phyloP scores from a whole-genome alignment of 2,113 vertebrate species.

The Marmota flaviventris region DNA sequence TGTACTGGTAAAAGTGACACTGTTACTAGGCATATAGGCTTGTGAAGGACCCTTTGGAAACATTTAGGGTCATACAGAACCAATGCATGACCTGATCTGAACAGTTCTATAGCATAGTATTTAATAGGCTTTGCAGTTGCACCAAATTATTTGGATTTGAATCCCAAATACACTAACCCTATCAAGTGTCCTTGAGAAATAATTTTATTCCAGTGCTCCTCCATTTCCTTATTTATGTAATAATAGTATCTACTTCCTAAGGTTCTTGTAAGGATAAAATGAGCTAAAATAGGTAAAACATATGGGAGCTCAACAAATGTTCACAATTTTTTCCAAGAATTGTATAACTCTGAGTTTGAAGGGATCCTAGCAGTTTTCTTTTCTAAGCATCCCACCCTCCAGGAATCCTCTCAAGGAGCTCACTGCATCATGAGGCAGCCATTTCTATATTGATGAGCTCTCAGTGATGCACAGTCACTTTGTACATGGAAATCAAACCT shows the following conservation, averaged over 20 bases:
- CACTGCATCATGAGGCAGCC: neutral
- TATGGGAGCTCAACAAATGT: constrained; percentile 45
- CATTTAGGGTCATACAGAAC: neutral
- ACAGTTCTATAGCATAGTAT: neutral
- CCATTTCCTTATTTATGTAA: constrained; percentile 51
- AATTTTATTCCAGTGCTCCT: neutral
- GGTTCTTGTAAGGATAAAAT: constrained; percentile 54
- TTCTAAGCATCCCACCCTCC: constrained; percentile 22
- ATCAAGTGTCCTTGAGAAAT: constrained; percentile 16
- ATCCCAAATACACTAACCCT: constrained; percentile 2
- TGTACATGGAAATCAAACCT: constrained; percentile 12
- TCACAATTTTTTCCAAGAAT: constrained; percentile 57
- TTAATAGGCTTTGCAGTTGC: neutral
- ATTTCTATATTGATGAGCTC: neutral
- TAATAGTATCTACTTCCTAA: constrained; percentile 25
- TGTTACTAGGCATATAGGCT: neutral
- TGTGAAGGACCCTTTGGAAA: neutral
- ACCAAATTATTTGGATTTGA: constrained; percentile 18
- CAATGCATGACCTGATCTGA: neutral
- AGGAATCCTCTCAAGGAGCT: constrained; percentile 23
- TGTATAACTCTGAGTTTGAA: constrained; percentile 32
- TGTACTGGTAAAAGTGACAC: neutral
- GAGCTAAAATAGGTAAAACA: constrained; percentile 51
- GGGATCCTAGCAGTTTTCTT: constrained; percentile 35
- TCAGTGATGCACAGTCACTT: neutral